These are phyloP conservation scores for Clostera curtula DNA, from an alignment of 2,888 invertebrate species.

Conservation along the genomic window DNA sequence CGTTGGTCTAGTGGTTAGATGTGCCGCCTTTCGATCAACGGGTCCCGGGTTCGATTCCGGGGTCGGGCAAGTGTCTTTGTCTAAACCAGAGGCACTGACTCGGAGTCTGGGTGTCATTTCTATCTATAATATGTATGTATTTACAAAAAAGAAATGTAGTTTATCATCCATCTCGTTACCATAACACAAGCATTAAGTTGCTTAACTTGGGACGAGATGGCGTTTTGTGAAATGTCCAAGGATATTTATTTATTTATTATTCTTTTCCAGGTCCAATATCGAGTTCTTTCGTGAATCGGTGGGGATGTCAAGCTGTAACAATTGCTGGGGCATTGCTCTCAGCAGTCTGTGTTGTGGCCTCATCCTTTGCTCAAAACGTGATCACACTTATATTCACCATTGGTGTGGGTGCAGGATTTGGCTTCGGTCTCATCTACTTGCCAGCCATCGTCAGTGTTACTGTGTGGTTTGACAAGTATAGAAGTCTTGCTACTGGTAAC, in stretches of 20 bases:
- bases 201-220: not conserved
- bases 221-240: not conserved
- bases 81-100: no score
- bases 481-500: slow-evolving; percentile 92
- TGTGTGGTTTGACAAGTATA: slow-evolving; percentile 95
- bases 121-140: no score
- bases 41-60: no score
- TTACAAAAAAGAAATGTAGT: no score
- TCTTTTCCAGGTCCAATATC: slow-evolving; percentile 90
- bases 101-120: no score
- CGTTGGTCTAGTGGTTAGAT: no score
- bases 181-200: not conserved
- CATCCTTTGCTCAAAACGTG: slow-evolving; percentile 89
- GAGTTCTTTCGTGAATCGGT: slow-evolving; percentile 94
- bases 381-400: slow-evolving; percentile 92
- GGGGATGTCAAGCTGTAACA: slow-evolving; percentile 93
- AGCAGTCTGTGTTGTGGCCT: slow-evolving; percentile 83
- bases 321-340: slow-evolving; percentile 90
- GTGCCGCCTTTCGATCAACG: no score
- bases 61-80: no score
- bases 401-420: slow-evolving; percentile 94
- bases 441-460: slow-evolving; percentile 99
- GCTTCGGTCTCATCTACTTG: slow-evolving; percentile 97
- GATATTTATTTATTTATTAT: not conserved
- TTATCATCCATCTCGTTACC: no score